phyloP scores from a whole-genome alignment of 1,140 invertebrate species.

The Argopecten irradians region DNA sequence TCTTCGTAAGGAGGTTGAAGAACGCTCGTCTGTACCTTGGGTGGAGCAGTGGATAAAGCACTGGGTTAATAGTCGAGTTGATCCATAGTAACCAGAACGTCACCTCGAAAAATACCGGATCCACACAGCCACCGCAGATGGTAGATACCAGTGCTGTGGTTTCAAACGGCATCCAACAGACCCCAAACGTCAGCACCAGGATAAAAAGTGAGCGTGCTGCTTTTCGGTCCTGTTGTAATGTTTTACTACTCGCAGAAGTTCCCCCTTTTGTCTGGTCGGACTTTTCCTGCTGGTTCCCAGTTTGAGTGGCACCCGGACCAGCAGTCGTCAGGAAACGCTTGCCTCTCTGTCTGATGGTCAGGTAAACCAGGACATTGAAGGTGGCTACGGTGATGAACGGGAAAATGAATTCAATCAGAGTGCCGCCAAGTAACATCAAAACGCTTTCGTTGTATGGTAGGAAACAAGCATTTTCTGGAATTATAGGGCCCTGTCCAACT shows the following conservation, averaged over 20 bases:
- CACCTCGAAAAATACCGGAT: constrained; percentile 45
- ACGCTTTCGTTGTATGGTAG: constrained; percentile 59
- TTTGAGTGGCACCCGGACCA: background rate
- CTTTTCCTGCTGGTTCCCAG: background rate
- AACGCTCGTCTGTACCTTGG: constrained; percentile 51
- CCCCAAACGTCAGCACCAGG: constrained; percentile 49
- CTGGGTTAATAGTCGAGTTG: constrained; percentile 58
- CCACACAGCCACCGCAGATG: constrained; percentile 45
- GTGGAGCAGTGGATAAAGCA: constrained; percentile 57
- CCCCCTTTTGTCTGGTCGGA: background rate
- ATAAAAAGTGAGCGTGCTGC: constrained; percentile 53
- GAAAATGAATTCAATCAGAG: constrained; percentile 62
- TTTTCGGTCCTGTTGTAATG: constrained; percentile 41
- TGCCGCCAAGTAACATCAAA: constrained; percentile 49
- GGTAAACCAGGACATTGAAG: constrained; percentile 59
- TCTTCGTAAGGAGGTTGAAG: constrained; percentile 34
- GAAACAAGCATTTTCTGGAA: constrained; percentile 58
- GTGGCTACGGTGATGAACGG: constrained; percentile 55
- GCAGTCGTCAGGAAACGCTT: constrained; percentile 12
- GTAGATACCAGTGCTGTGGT: constrained; percentile 43
- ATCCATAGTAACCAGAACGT: constrained; percentile 56
- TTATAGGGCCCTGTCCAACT: constrained; percentile 40
- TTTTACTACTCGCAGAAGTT: background rate
- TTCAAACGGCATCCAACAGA: constrained; percentile 59
- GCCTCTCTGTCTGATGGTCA: constrained; percentile 54